phyloP scores from a whole-genome alignment of 2,888 invertebrate genomes.

The Mayetiola destructor region DNA sequence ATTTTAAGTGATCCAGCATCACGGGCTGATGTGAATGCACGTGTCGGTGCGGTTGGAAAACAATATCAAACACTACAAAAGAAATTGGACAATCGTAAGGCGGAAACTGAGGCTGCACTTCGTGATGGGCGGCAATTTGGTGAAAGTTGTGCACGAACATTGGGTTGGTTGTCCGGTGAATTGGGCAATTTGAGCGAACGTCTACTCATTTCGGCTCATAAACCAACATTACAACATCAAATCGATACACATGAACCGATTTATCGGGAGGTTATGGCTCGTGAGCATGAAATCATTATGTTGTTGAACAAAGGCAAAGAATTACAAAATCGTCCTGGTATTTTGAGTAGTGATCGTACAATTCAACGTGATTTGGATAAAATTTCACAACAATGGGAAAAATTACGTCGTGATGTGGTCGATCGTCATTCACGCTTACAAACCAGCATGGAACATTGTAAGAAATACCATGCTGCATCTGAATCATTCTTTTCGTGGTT shows the following conservation, averaged over 20 bases:
- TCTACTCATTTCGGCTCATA: conserved; percentile 73
- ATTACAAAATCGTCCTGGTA: conserved; percentile 36
- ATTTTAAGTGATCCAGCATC: conserved; percentile 83
- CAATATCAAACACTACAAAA: conserved; percentile 79
- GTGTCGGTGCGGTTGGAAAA: conserved; percentile 70
- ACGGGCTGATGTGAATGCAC: conserved; percentile 77
- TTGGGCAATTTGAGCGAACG: conserved; percentile 60
- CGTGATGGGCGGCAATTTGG: conserved; percentile 84
- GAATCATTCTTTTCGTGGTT: conserved; percentile 83
- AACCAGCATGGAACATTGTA: conserved; percentile 82
- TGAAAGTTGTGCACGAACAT: conserved; percentile 71
- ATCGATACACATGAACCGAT: conserved; percentile 77
- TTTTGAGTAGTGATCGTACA: conserved; percentile 41
- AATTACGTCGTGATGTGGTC: conserved; percentile 71
- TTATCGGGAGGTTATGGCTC: conserved; percentile 72
- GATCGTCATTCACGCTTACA: conserved; percentile 76
- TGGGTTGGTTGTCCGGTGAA: conserved; percentile 79
- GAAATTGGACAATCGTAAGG: conserved; percentile 77
- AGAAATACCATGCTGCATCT: conserved; percentile 72
- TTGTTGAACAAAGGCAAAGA: conserved; percentile 79
- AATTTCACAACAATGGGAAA: conserved; percentile 84
- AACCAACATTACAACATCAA: conserved; percentile 69
- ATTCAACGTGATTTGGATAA: conserved; percentile 70
- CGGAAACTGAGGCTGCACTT: conserved; percentile 73
- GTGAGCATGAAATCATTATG: conserved; percentile 89